These are phyloP conservation scores for Papio anubis DNA, from an alignment of 2,113 vertebrate species.

Conservation along the genomic window DNA sequence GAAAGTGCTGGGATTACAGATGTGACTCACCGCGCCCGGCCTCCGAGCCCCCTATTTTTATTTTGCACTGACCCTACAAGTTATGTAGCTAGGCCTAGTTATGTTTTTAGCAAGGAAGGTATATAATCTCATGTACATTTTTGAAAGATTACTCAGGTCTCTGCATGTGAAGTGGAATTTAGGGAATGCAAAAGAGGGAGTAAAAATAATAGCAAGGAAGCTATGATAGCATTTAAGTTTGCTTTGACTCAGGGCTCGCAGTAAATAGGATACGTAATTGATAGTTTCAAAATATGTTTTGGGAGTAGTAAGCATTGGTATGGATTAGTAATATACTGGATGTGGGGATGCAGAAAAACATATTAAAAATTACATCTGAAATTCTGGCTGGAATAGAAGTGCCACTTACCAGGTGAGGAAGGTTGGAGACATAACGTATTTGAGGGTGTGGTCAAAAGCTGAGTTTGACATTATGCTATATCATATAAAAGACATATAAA, in stretches of 20 bases:
- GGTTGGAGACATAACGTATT: neutral
- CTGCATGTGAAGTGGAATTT: neutral
- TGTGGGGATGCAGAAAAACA: neutral
- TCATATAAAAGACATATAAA: neutral
- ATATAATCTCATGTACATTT: neutral
- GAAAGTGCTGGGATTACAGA: too few species aligned
- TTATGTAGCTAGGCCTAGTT: neutral
- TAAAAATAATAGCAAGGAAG: neutral
- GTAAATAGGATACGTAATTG: neutral
- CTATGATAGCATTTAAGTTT: neutral
- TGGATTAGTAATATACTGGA: neutral
- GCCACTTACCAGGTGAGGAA: neutral
- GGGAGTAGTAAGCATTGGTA: neutral
- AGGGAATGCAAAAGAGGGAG: neutral
- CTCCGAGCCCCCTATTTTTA: neutral
- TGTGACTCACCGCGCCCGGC: too few species aligned
- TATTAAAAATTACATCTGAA: neutral
- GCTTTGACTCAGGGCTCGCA: neutral
- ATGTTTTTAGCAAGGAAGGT: neutral
- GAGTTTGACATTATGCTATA: neutral
- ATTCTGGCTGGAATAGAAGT: neutral
- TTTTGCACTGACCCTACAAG: neutral
- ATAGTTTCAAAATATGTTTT: slow-evolving; percentile 19
- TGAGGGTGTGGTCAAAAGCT: neutral
- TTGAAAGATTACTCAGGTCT: neutral